Conservation (phyloP, 2,888 invertebrate species). For the Adelphocoris suturalis region DNA sequence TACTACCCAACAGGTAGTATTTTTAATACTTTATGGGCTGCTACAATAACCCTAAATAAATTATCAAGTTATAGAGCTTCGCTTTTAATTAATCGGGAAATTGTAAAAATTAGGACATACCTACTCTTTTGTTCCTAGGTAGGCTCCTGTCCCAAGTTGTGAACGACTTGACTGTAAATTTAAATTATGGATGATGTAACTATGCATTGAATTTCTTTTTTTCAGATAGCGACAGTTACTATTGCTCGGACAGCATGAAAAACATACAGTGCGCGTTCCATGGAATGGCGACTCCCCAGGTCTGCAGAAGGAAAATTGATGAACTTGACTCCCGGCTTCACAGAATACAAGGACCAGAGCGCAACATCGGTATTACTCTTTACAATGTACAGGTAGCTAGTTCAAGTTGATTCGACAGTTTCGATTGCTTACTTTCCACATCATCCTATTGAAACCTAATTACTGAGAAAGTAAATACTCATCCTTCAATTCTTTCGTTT, state of each 20-base stretch:
- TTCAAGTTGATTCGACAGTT: not conserved
- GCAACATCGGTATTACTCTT: conserved; percentile 66
- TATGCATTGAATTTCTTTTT: not conserved
- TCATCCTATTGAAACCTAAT: not conserved
- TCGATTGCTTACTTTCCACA: not conserved
- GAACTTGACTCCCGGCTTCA: not conserved
- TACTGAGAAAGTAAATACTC: too few species aligned
- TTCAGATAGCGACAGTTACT: conserved; percentile 40
- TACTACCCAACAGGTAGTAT: conserved; percentile 5
- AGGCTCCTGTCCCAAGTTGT: too few species aligned
- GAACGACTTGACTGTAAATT: too few species aligned
- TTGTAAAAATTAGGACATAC: too few species aligned
- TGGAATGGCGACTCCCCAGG: conserved; percentile 37
- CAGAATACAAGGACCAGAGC: conserved; percentile 62
- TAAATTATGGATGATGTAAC: too few species aligned
- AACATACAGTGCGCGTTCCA: conserved; percentile 58
- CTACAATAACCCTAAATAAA: too few species aligned
- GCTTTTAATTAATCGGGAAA: too few species aligned
- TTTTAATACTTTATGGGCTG: not conserved
- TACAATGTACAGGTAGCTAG: conserved; percentile 69
- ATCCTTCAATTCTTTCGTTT: too few species aligned
- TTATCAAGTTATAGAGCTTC: too few species aligned
- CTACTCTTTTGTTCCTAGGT: too few species aligned
- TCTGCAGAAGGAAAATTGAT: conserved; percentile 17
- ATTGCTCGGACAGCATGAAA: conserved; percentile 2